A percentile compares a stretch with the other conserved stretches of the same genome.
Evolutionary conservation across 2,113 vertebrate genomes (phyloP).

Genomic region (Porphyrio hochstetteri): DNA sequence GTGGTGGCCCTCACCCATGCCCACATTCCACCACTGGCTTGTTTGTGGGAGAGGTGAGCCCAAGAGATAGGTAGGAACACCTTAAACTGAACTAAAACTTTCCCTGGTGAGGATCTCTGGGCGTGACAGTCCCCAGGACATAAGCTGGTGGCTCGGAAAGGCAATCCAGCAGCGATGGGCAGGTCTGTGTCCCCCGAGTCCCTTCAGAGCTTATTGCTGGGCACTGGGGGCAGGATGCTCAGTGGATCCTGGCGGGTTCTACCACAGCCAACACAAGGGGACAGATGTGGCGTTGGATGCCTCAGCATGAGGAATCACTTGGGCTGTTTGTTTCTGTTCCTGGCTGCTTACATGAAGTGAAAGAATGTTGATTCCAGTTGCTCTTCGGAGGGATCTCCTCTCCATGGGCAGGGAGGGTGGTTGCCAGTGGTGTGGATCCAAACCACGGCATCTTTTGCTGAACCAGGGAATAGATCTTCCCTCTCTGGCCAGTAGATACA

Average conservation of each 20-base stretch:
- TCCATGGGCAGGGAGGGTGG: no score
- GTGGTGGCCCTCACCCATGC: rapidly evolving
- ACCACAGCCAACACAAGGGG: rapidly evolving
- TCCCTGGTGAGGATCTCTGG: not conserved
- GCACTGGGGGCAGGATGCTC: not conserved
- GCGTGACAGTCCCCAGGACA: no score
- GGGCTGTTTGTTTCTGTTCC: rapidly evolving
- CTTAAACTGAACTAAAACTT: not conserved
- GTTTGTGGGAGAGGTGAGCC: not conserved
- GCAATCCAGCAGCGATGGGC: not conserved
- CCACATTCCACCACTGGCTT: rapidly evolving
- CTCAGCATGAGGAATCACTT: not conserved
- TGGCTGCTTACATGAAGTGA: not conserved
- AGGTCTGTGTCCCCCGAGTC: rapidly evolving
- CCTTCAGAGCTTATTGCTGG: rapidly evolving
- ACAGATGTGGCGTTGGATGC: not conserved
- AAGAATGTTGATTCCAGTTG: not conserved
- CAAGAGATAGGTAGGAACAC: not conserved
- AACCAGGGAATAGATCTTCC: not conserved
- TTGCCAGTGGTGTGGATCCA: not conserved
- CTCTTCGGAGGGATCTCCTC: not conserved
- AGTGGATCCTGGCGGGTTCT: not conserved
- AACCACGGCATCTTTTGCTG: not conserved
- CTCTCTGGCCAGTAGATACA: not conserved
- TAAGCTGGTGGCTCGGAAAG: not conserved